Conservation (phyloP, 2,113 vertebrate genomes). For the Equus przewalskii region DNA sequence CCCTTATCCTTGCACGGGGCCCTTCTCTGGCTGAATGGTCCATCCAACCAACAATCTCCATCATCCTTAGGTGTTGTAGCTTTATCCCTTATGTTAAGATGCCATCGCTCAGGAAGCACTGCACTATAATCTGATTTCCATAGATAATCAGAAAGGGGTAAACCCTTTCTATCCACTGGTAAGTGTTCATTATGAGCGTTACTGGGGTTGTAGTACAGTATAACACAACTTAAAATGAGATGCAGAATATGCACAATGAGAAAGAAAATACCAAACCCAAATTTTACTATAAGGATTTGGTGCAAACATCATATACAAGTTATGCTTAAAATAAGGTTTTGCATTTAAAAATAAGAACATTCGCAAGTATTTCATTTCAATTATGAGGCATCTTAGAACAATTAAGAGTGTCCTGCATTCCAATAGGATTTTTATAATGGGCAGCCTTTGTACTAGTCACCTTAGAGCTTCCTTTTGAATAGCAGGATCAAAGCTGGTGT, state of each 20-base stretch:
- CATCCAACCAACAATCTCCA: not conserved
- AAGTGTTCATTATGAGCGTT: constrained; percentile 78
- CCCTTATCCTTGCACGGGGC: not conserved
- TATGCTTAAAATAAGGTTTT: constrained; percentile 77
- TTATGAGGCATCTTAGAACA: constrained; percentile 58
- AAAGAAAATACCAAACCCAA: constrained; percentile 67
- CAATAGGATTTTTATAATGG: constrained; percentile 52
- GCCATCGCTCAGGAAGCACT: constrained; percentile 71
- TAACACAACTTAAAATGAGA: constrained; percentile 74
- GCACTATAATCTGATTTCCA: constrained; percentile 79
- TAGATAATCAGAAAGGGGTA: constrained; percentile 67
- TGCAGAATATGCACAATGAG: not conserved
- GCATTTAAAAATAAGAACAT: constrained; percentile 62
- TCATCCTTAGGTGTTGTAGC: constrained; percentile 20
- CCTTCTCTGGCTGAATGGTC: not conserved
- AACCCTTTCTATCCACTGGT: constrained; percentile 71
- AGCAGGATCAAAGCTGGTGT: constrained; percentile 32
- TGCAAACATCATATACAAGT: constrained; percentile 56
- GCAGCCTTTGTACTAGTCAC: not conserved
- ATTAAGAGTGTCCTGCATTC: constrained; percentile 57
- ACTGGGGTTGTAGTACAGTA: constrained; percentile 59
- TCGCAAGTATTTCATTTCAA: constrained; percentile 70
- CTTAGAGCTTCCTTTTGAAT: constrained; percentile 55
- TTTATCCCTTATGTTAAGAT: constrained; percentile 70
- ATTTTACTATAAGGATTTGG: constrained; percentile 76